Conservation (phyloP, 2,888 invertebrate genomes). For the Patella caerulea region DNA sequence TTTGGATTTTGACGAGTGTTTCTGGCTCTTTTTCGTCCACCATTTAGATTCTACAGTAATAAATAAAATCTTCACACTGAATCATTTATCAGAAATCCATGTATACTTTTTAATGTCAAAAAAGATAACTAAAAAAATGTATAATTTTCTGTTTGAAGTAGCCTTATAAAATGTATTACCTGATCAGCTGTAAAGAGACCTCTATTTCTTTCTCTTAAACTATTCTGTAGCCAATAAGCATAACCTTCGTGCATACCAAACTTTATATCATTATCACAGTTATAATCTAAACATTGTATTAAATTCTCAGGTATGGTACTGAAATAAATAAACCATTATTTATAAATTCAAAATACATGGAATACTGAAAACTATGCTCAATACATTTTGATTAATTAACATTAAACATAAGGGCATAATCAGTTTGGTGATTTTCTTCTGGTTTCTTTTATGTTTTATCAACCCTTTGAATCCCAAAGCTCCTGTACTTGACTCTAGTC, state of each 20-base stretch:
- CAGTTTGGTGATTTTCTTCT: too few species aligned
- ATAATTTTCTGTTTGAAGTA: neutral
- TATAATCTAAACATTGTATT: constrained; percentile 55
- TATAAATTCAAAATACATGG: neutral
- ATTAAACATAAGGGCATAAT: too few species aligned
- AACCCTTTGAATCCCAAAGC: too few species aligned
- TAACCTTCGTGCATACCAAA: constrained; percentile 71
- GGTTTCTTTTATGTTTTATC: too few species aligned
- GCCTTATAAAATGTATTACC: constrained; percentile 43
- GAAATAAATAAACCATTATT: constrained; percentile 24
- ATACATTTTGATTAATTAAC: too few species aligned
- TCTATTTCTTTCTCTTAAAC: constrained; percentile 60
- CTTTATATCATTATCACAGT: constrained; percentile 65
- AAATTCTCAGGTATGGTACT: constrained; percentile 66
- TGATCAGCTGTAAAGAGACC: constrained; percentile 70
- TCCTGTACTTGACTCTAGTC: too few species aligned
- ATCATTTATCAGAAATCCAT: neutral
- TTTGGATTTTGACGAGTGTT: constrained; percentile 67
- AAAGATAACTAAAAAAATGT: too few species aligned
- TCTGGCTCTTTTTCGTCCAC: constrained; percentile 46
- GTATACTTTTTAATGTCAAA: too few species aligned
- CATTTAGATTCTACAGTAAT: neutral
- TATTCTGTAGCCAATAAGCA: constrained; percentile 64
- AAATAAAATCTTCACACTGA: neutral
- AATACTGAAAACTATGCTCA: too few species aligned